Evolutionary conservation across 2,888 invertebrate species (phyloP).

Genomic region (Tenthredo amoena): DNA sequence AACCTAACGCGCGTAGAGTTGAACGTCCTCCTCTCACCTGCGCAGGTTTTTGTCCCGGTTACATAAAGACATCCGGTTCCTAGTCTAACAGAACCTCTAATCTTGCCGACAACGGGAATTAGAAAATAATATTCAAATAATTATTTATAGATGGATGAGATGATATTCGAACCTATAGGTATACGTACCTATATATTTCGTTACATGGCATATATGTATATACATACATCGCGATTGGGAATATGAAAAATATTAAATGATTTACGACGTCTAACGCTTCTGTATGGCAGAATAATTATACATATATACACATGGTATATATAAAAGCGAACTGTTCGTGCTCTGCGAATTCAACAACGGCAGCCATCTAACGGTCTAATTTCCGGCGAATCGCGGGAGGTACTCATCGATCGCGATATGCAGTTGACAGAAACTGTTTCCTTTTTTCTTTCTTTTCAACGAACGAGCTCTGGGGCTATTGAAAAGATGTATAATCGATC

Average conservation of each 20-base stretch:
- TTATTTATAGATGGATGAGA: background rate
- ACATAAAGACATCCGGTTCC: conserved; percentile 55
- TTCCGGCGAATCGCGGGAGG: background rate
- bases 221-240: background rate
- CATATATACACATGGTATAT: background rate
- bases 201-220: background rate
- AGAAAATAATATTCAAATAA: conserved; percentile 6
- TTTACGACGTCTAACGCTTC: background rate
- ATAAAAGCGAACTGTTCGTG: too few species aligned
- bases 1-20: conserved; percentile 52
- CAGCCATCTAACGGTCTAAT: background rate
- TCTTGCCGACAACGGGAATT: background rate
- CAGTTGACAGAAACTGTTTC: background rate
- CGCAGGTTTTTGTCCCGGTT: conserved; percentile 56
- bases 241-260: background rate
- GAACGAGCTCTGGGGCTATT: background rate
- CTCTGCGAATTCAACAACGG: background rate
- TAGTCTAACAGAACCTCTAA: conserved; percentile 46
- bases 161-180: background rate
- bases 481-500: background rate
- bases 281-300: background rate
- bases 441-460: background rate
- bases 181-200: background rate
- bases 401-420: background rate
- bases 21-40: conserved; percentile 56